A percentile compares a stretch with the other conserved stretches of the same genome.
Evolutionary conservation across 1,140 invertebrate genomes (phyloP).

Genomic region (Holcopasites calliopsidis): DNA sequence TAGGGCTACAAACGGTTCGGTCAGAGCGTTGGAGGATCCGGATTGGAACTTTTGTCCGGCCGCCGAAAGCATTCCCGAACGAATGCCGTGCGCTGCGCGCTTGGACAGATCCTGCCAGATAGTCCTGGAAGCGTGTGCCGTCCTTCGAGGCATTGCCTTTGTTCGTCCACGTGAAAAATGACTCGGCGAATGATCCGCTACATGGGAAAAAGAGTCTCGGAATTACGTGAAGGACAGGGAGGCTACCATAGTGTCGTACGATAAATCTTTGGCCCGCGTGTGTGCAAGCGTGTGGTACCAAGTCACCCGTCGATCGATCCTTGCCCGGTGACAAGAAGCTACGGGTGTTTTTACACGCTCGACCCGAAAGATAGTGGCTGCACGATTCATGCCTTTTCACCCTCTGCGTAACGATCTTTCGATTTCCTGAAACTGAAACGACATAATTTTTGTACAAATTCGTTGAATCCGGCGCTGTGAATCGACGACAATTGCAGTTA

Average conservation of each 20-base stretch:
- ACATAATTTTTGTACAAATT: too few species aligned
- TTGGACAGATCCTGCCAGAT: slow-evolving; percentile 51
- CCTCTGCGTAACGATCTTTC: neutral
- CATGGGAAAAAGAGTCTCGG: slow-evolving; percentile 40
- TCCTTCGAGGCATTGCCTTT: slow-evolving; percentile 49
- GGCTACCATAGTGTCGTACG: slow-evolving; percentile 22
- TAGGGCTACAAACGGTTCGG: neutral
- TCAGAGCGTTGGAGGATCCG: too few species aligned
- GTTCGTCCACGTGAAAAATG: slow-evolving; percentile 64
- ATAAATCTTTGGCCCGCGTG: slow-evolving; percentile 50
- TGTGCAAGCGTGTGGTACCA: slow-evolving; percentile 6
- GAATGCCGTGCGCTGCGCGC: slow-evolving; percentile 28
- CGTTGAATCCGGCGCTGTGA: too few species aligned
- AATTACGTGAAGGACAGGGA: slow-evolving; percentile 44
- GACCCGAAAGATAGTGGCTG: slow-evolving; percentile 6
- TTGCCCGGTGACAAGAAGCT: slow-evolving; percentile 26
- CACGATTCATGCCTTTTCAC: neutral
- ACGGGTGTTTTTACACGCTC: slow-evolving; percentile 20
- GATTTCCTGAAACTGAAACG: too few species aligned
- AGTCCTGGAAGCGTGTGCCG: slow-evolving; percentile 44
- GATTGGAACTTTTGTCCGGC: too few species aligned
- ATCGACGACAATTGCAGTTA: too few species aligned
- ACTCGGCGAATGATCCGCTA: slow-evolving; percentile 56
- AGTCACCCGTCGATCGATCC: slow-evolving; percentile 35
- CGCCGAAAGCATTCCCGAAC: slow-evolving; percentile 39